Conservation (phyloP, 2,797 vertebrate species). For the Loris lydekkerianus region DNA sequence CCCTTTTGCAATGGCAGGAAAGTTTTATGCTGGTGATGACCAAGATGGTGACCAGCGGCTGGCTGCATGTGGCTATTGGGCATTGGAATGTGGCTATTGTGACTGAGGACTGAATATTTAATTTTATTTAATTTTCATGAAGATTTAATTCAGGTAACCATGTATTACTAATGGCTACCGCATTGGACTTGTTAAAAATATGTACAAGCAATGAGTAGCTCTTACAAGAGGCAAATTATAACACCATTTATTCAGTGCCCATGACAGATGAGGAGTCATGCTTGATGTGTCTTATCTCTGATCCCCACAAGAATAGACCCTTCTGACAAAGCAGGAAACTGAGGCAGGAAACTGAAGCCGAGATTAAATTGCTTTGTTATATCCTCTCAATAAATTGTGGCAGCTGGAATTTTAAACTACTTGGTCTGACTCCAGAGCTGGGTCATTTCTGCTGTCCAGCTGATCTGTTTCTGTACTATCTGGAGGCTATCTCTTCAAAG, state of each 20-base stretch:
- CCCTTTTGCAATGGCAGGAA: neutral
- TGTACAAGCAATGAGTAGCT: neutral
- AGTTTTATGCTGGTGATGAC: neutral
- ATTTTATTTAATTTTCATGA: conserved; percentile 54
- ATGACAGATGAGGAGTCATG: neutral
- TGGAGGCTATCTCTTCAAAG: neutral
- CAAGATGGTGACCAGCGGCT: neutral
- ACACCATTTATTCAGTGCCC: neutral
- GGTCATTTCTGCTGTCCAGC: neutral
- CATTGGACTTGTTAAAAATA: conserved; percentile 43
- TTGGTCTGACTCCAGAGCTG: neutral
- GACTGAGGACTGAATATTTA: neutral
- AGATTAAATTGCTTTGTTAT: neutral
- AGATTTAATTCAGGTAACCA: conserved; percentile 29
- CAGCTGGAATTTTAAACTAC: neutral
- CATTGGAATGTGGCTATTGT: neutral
- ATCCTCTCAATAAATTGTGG: neutral
- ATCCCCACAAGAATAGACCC: neutral
- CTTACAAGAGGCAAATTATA: neutral
- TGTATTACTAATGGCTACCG: neutral
- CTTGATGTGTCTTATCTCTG: neutral
- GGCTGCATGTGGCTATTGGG: neutral
- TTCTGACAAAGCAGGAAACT: neutral
- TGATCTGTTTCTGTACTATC: neutral
- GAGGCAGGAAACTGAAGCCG: neutral